Conservation (phyloP, 1,140 invertebrate genomes). For the Drosophila subobscura region DNA sequence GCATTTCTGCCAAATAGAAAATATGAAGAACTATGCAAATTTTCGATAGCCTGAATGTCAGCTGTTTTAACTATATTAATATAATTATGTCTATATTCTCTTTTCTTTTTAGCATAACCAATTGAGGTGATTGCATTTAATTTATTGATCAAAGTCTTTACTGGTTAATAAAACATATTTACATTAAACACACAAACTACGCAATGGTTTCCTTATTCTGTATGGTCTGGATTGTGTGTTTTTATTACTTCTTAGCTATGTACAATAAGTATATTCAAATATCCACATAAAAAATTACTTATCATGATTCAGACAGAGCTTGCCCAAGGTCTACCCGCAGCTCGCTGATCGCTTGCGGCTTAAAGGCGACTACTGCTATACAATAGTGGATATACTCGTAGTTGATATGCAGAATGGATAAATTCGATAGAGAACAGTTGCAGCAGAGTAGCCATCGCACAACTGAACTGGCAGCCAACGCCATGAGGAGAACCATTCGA, state of each 20-base stretch:
- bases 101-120: too few species aligned
- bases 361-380: slow-evolving; percentile 30
- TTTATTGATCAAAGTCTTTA: neutral
- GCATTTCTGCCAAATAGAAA: slow-evolving; percentile 46
- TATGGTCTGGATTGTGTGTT: slow-evolving; percentile 18
- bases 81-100: neutral
- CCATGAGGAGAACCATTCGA: slow-evolving; percentile 35
- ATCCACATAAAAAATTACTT: slow-evolving; percentile 46
- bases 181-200: neutral
- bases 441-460: slow-evolving; percentile 59
- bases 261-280: slow-evolving; percentile 33
- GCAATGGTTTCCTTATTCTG: slow-evolving; percentile 25
- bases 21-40: neutral
- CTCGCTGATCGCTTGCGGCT: slow-evolving; percentile 11
- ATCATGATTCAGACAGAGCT: slow-evolving; percentile 50
- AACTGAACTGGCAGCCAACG: slow-evolving; percentile 60
- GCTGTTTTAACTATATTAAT: neutral
- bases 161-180: neutral
- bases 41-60: too few species aligned
- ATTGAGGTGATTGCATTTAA: too few species aligned
- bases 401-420: slow-evolving; percentile 72
- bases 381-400: slow-evolving; percentile 66
- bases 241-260: slow-evolving; percentile 39
- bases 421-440: slow-evolving; percentile 24
- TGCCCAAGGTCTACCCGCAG: slow-evolving; percentile 2